Conservation (phyloP, 35 echinoderm and acorn worm species). For the Apostichopus japonicus region DNA sequence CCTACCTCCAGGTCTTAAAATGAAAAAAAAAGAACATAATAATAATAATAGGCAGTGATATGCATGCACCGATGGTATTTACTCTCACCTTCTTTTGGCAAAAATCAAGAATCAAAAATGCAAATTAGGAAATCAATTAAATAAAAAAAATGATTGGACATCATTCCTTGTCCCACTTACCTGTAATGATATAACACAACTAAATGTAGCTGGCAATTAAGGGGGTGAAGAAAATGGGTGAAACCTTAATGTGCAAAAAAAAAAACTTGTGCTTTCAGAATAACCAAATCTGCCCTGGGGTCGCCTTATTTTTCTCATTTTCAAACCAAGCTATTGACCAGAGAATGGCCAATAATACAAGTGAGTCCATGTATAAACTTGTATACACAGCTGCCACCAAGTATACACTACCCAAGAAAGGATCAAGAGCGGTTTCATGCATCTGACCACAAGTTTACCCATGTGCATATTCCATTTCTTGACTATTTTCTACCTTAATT, state of each 20-base stretch:
- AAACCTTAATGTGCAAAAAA: background rate
- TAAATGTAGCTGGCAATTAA: background rate
- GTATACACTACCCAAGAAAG: no score
- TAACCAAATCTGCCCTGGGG: background rate
- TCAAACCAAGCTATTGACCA: background rate
- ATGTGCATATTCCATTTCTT: no score
- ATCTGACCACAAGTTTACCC: no score
- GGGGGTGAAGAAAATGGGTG: background rate
- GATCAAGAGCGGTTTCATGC: no score
- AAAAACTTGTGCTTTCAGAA: no score
- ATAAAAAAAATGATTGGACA: background rate
- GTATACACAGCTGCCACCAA: no score
- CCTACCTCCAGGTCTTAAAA: no score
- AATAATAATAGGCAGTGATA: background rate
- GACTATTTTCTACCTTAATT: no score
- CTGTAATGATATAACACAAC: background rate
- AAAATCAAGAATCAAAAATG: background rate
- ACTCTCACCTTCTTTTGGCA: background rate
- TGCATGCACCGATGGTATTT: background rate
- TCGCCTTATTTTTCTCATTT: background rate
- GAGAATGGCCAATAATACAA: background rate
- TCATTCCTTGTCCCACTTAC: background rate
- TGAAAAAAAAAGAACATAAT: no score
- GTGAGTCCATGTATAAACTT: no score
- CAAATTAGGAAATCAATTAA: background rate